Conservation (phyloP, 2,888 invertebrate genomes). For the Ophonus ardosiacus region DNA sequence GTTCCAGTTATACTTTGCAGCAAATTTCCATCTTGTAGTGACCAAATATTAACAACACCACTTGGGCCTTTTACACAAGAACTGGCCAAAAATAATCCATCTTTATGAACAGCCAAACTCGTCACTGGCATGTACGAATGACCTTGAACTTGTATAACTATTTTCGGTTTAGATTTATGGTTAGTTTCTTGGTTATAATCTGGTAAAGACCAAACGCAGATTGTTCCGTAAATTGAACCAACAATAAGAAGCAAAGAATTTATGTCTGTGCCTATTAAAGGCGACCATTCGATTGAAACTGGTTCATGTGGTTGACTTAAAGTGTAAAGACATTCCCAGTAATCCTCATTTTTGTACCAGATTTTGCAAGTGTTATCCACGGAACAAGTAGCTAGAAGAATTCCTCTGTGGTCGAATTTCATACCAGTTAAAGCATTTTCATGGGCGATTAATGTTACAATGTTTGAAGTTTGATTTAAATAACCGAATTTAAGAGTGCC, state of each 20-base stretch:
- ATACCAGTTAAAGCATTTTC: slow-evolving; percentile 74
- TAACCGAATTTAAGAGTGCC: slow-evolving; percentile 76
- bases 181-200: slow-evolving; percentile 68
- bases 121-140: slow-evolving; percentile 78
- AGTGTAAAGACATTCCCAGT: slow-evolving; percentile 74
- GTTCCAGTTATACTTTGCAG: slow-evolving; percentile 78
- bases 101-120: slow-evolving; percentile 76
- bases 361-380: slow-evolving; percentile 75
- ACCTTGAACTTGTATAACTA: slow-evolving; percentile 76
- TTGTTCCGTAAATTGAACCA: slow-evolving; percentile 78
- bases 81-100: slow-evolving; percentile 78
- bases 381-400: slow-evolving; percentile 77
- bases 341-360: slow-evolving; percentile 75
- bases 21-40: slow-evolving; percentile 78
- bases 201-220: slow-evolving; percentile 76
- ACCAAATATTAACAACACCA: slow-evolving; percentile 81
- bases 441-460: slow-evolving; percentile 74
- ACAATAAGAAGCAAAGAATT: slow-evolving; percentile 75
- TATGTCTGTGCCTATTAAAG: slow-evolving; percentile 74
- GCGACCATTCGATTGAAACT: slow-evolving; percentile 78
- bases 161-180: slow-evolving; percentile 69
- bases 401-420: slow-evolving; percentile 77
- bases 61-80: slow-evolving; percentile 76
- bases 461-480: slow-evolving; percentile 71
- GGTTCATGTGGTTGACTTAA: slow-evolving; percentile 76